Base-by-base conservation (phyloP, 1,140 invertebrate genomes). In the Drosophila bipectinata region DNA sequence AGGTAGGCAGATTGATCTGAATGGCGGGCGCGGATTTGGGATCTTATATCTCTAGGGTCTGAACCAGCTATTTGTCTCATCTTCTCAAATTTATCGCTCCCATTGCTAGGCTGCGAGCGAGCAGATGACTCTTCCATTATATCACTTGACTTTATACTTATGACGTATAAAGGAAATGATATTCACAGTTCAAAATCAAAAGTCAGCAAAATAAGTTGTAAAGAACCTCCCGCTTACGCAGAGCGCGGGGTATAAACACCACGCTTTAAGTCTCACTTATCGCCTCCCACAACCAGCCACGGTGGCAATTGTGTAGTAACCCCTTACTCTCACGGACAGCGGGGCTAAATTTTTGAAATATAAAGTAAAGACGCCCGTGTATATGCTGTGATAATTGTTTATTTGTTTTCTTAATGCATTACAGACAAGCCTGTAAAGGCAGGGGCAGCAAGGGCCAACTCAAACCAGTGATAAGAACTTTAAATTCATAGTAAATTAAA, bases 111-210 rank as follows among this genome's bases (percentile, higher is more conserved):
- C 12, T n/a, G 52, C 34, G 34, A 37, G 7, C 26, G 18, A 26
- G 34, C 9, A 39, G 15, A 55, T 55, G 53, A 55, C 12, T 52
- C n/a, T 14, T 52, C 34, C 37, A 54, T 39, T 54, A 39, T 39
- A 32, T 52, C 21, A 21, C 21, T 21, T 3, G 21, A 21, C 21
- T 21, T 21, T 21, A 21, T 21, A 21, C 3, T 21, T 21, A 21
- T 21, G 21, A 21, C 21, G 21, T 21, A 21, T 21, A 21, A 21
- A 21, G 21, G 21, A 21, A 10, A 53, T 54, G 12, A 55, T 55
- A 44, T 41, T 30, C n/a, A 32, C 28, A 30, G 9, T 12, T 37
- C 15, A 14, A 21, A 12, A 28, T 26, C 34, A 55, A 15, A 55
- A 26, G 37, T 41, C 53, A 41, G 21, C 2, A 44, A 26, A n/a